Percentiles rank a stretch among this genome's conserved stretches.
Evolutionary conservation across 2,888 invertebrate genomes (phyloP).

Genomic region (Meteorus colon): DNA sequence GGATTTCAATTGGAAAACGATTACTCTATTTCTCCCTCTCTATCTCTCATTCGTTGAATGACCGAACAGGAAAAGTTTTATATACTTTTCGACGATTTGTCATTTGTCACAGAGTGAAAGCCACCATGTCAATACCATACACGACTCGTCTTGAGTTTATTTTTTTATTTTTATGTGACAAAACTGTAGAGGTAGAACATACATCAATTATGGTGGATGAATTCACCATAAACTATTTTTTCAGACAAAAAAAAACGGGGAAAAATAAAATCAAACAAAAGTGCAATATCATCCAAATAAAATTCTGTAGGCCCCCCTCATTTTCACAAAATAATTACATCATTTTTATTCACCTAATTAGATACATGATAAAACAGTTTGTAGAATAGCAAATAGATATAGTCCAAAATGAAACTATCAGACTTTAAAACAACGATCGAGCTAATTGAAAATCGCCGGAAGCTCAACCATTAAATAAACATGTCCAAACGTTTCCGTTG

Average conservation of each 20-base stretch:
- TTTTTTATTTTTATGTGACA: slow-evolving; percentile 6
- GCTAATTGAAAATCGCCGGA: too few relatives aligned
- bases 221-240: neutral
- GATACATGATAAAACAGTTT: too few relatives aligned
- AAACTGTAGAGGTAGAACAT: neutral
- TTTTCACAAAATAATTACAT: too few relatives aligned
- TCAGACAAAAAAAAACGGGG: too few relatives aligned
- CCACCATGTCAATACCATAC: slow-evolving; percentile 47
- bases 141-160: slow-evolving; percentile 26
- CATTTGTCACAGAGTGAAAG: slow-evolving; percentile 49
- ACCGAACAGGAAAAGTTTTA: slow-evolving; percentile 54
- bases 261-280: too few relatives aligned
- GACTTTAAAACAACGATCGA: too few relatives aligned
- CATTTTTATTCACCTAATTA: too few relatives aligned
- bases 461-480: slow-evolving; percentile 24
- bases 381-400: too few relatives aligned
- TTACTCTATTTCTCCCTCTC: slow-evolving; percentile 62
- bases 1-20: slow-evolving; percentile 73
- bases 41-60: slow-evolving; percentile 58
- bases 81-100: slow-evolving; percentile 57
- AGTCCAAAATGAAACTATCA: too few relatives aligned
- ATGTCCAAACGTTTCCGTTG: slow-evolving; percentile 35
- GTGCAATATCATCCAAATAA: too few relatives aligned
- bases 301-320: too few relatives aligned
- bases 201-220: neutral